Conservation (phyloP, 2,797 vertebrate genomes). For the Pyrocephalus nanus region DNA sequence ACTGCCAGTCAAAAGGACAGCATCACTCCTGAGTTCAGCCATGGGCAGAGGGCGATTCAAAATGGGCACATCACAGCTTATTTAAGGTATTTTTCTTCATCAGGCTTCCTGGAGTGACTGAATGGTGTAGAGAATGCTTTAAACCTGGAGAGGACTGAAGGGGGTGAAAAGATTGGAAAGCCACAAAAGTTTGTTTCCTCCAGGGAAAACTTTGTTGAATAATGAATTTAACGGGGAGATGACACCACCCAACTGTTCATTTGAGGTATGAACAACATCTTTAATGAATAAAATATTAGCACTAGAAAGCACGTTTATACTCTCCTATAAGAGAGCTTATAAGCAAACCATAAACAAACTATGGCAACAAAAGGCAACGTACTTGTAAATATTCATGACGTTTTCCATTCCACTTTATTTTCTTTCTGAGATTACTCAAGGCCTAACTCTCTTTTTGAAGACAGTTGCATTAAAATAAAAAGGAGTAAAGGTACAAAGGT, state of each 20-base stretch:
- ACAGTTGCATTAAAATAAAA: conserved; percentile 26
- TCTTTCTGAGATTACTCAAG: conserved; percentile 23
- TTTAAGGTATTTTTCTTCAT: neutral
- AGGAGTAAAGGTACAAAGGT: conserved; percentile 3
- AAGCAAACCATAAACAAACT: conserved; percentile 42
- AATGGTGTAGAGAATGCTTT: neutral
- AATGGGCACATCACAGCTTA: neutral
- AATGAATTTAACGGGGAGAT: conserved; percentile 2
- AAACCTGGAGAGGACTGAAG: neutral
- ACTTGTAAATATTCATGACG: conserved; percentile 44
- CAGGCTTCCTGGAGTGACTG: neutral
- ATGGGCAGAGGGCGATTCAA: rapidly evolving
- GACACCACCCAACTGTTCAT: conserved; percentile 10
- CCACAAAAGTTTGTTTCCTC: neutral
- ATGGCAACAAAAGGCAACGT: neutral
- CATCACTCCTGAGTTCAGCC: neutral
- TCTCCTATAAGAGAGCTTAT: neutral
- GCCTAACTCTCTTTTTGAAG: neutral
- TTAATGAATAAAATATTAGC: conserved; percentile 35
- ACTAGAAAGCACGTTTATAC: neutral
- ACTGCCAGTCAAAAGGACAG: neutral
- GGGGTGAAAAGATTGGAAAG: neutral
- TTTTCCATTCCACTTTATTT: conserved; percentile 45
- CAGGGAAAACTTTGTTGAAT: conserved; percentile 6
- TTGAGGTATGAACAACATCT: conserved; percentile 21